Evolutionary conservation across 1,140 invertebrate species (phyloP).

Genomic region (Stegodyphus dumicola): DNA sequence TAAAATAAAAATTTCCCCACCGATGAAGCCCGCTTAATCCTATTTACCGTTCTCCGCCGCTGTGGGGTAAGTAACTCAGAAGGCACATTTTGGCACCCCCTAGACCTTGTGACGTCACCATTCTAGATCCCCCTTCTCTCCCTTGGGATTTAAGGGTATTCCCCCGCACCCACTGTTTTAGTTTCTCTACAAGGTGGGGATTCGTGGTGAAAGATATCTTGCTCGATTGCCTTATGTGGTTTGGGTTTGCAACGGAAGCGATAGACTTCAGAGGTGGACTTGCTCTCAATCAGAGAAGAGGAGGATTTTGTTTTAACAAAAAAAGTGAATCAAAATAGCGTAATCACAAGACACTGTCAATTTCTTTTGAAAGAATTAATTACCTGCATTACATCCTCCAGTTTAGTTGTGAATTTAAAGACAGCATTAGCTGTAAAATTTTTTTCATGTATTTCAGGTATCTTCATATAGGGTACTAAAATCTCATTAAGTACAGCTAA

Average conservation of each 20-base stretch:
- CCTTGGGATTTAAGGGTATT: not conserved
- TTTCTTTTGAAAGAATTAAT: no score
- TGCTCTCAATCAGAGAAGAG: no score
- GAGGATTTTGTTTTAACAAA: no score
- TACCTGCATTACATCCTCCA: no score
- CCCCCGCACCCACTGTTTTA: not conserved
- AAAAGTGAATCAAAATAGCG: no score
- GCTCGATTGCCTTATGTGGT: not conserved
- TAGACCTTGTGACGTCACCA: not conserved
- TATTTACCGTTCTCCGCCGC: conserved; percentile 21
- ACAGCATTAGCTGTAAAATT: no score
- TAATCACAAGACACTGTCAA: no score
- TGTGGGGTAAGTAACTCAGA: conserved; percentile 19
- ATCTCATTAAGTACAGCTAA: no score
- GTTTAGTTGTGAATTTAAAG: no score
- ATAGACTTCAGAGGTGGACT: no score
- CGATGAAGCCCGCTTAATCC: conserved; percentile 9
- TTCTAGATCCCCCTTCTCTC: not conserved
- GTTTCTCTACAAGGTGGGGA: not conserved
- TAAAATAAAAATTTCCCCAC: not conserved
- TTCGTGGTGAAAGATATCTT: not conserved
- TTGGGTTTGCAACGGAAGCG: not conserved
- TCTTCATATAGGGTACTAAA: no score
- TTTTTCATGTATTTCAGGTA: no score
- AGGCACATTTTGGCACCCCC: conserved; percentile 2